Evolutionary conservation across 2,797 vertebrate genomes (phyloP).

Genomic region (Sebastes diaconus): DNA sequence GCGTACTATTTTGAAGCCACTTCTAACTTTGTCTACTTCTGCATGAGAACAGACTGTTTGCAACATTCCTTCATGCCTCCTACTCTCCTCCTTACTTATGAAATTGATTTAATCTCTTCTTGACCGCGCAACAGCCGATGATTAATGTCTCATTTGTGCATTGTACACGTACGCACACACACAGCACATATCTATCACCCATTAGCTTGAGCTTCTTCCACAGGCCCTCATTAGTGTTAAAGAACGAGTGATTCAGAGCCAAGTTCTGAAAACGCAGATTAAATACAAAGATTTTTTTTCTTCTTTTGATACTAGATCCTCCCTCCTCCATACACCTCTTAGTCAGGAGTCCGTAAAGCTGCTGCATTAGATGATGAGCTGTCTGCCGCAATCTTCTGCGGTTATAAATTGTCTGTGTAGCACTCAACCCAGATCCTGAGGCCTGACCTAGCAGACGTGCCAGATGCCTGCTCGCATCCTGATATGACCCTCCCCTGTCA

Average conservation of each 20-base stretch:
- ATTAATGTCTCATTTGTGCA: slow-evolving; percentile 55
- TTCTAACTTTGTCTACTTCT: slow-evolving; percentile 9
- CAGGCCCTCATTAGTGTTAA: slow-evolving; percentile 38
- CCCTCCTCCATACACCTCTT: background rate
- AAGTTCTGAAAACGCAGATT: slow-evolving; percentile 17
- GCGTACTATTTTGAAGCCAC: background rate
- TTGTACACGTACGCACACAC: slow-evolving; percentile 1
- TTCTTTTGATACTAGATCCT: slow-evolving; percentile 2
- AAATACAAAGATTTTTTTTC: background rate
- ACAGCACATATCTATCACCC: slow-evolving; percentile 22
- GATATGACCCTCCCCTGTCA: slow-evolving; percentile 44
- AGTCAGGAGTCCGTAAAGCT: slow-evolving; percentile 20
- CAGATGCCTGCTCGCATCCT: slow-evolving; percentile 62
- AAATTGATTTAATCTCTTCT: slow-evolving; percentile 55
- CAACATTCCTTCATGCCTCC: slow-evolving; percentile 54
- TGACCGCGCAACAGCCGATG: slow-evolving; percentile 28
- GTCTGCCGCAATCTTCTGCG: slow-evolving; percentile 15
- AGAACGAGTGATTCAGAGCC: slow-evolving; percentile 29
- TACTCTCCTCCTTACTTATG: slow-evolving; percentile 37
- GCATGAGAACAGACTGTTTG: slow-evolving; percentile 19
- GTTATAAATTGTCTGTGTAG: slow-evolving; percentile 43
- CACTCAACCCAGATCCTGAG: slow-evolving; percentile 60
- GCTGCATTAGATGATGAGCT: slow-evolving; percentile 16
- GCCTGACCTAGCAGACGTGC: slow-evolving; percentile 54
- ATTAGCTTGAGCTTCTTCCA: slow-evolving; percentile 19